Base-by-base conservation (phyloP, 2,113 vertebrate species). In the Toxostoma redivivum region DNA sequence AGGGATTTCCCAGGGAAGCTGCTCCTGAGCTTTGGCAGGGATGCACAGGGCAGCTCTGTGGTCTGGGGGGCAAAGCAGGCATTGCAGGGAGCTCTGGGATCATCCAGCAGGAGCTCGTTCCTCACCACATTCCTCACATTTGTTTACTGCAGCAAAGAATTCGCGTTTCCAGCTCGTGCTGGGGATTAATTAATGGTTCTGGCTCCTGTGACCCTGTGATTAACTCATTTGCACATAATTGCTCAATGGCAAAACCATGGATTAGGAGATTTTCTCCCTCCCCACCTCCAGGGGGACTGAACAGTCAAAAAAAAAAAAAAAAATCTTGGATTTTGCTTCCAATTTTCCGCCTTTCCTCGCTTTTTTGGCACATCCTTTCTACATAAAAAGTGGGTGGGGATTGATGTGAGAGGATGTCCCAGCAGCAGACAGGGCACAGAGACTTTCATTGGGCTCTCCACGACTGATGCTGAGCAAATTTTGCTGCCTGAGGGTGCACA, bases 151-250 rank as follows among this genome's bases (percentile, higher is more conserved):
- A 31, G 72, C 72, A 82, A 42, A 88, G 92, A 53, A 94, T 95
- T 84, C 91, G 82, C 77, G 44, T 85, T 69, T 74, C 30, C 3
- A 0, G 72, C 89, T 92, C 92, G 27, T 90, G 62, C 91, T 96
- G 95, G 84, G 97, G 92, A 96, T 96, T 97, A 97, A 98, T 98
- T 96, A 98, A 97, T 86, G 94, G 86, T 73, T 94, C 87, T 88
- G 92, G 90, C 94, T 98, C 95, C 94, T 95, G 96, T 96, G 96
- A 97, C 96, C 97, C 94, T 78, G 70, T 90, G 93, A 97, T 97
- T 96, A 97, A 96, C 97, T 98, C 97, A 97, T 97, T 98, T 96
- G 94, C 90, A 95, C 84, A 67, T 97, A 97, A 98, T 97, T 95
- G 96, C 96, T 92, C n/a, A 20, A 97, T 96, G 94, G 95, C 81